Base-by-base conservation (phyloP, 2,888 invertebrate genomes). In the Archips crataeganus region DNA sequence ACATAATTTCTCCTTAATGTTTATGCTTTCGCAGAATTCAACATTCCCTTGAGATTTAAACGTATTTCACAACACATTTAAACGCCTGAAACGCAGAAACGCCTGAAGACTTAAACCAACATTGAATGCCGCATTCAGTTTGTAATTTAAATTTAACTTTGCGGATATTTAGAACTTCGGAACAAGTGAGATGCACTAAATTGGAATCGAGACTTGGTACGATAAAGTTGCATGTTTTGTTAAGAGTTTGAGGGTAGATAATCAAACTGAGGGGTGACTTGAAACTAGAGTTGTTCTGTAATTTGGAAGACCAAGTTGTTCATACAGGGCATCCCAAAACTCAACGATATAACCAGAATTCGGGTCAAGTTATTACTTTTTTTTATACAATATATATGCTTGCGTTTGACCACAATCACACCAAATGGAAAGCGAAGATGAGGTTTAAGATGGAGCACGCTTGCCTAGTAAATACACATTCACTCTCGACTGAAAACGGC, bases 161-260 rank as follows among this genome's bases (percentile, higher is more conserved):
- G 42, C 42, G 42, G 23, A n/a, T n/a, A 64, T n/a, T 65, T 65
- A 36, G 49, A 51, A 65, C 23, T 66, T 42, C 11, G 13, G 11
- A 64, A 49, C 23, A n/a, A 49, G 49, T 49, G 49, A 34, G 42
- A 62, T 51, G 54, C 57, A 57, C 42, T 11, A 32, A 45, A 57
- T 67, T 42, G 0, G 2, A 54, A 8, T n/a, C 13, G 13, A 15
- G 63, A 13, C 23, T 49, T 2, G 39, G 4, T 39, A 39, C 8
- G 13, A 11, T 34, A 51, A 34, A 42, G 62, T 63, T 64, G 32
- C 47, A 34, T 51, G 65, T 36, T 65, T 65, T 61, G 61, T 62
- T 42, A 42, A 23, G 60, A 60, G 36, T 60, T 60, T n/a, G n/a
- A 36, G 0, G 13, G 6, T n/a, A 45, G 45, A 45, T 60, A 63